These are phyloP conservation scores for Ctena decussata DNA, from an alignment of 2,888 invertebrate species.

Conservation along the genomic window DNA sequence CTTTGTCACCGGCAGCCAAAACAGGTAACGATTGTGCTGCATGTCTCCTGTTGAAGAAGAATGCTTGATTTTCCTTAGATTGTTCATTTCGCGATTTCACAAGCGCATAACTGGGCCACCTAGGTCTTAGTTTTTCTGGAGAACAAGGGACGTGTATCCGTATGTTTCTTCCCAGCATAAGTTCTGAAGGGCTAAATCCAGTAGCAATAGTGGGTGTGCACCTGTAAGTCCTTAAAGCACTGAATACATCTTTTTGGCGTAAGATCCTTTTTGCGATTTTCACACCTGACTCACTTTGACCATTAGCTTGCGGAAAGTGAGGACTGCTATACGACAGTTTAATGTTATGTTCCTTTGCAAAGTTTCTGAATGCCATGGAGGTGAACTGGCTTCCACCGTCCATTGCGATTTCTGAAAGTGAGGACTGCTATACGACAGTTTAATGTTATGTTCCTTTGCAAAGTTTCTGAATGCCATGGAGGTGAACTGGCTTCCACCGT, in stretches of 20 bases:
- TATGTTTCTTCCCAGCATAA: constrained; percentile 35
- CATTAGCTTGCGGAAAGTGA: constrained; percentile 48
- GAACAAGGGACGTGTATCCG: neutral
- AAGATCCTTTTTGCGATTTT: constrained; percentile 52
- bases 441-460: constrained; percentile 29
- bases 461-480: constrained; percentile 36
- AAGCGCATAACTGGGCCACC: neutral
- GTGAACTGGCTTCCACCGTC: constrained; percentile 21
- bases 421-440: constrained; percentile 16
- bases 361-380: constrained; percentile 27
- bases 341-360: constrained; percentile 38
- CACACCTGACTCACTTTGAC: constrained; percentile 52
- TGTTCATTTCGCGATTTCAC: neutral
- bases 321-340: constrained; percentile 18
- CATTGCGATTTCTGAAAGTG: too few relatives aligned
- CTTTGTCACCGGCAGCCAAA: constrained; percentile 2
- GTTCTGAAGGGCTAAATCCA: constrained; percentile 31
- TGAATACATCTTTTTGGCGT: constrained; percentile 33
- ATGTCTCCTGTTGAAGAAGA: constrained; percentile 4
- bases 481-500: constrained; percentile 15
- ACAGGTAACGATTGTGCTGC: neutral
- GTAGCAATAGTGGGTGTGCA: constrained; percentile 34
- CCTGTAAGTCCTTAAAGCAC: constrained; percentile 38
- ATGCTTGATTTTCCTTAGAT: neutral
- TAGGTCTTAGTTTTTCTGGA: neutral